Percentiles rank a stretch among this genome's conserved stretches.
Conservation (phyloP, 2,797 vertebrate genomes). For the Xenopus petersii region DNA sequence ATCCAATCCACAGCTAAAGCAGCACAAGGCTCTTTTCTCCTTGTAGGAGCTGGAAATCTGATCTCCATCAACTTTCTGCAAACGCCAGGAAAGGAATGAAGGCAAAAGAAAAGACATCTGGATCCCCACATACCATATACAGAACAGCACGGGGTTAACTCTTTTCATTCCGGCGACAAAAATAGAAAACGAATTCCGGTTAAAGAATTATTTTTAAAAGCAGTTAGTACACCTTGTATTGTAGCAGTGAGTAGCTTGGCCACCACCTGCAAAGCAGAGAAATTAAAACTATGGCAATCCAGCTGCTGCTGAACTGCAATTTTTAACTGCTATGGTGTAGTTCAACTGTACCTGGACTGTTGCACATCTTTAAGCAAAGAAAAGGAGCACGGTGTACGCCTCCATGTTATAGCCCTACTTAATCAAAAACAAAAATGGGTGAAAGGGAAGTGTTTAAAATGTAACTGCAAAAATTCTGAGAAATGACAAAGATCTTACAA, state of each 20-base stretch:
- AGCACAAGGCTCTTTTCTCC: slow-evolving; percentile 47
- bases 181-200: not conserved
- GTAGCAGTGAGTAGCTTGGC: not conserved
- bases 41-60: slow-evolving; percentile 55
- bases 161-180: not conserved
- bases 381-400: not conserved
- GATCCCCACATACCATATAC: slow-evolving; percentile 49
- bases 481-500: not conserved
- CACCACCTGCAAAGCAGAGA: not conserved
- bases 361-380: no score
- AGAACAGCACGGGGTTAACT: slow-evolving; percentile 14
- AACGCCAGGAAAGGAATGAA: slow-evolving; percentile 50
- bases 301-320: no score
- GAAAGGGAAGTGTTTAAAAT: not conserved
- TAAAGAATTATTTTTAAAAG: no score
- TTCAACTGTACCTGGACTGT: no score
- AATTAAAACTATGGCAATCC: no score
- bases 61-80: slow-evolving; percentile 52
- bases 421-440: not conserved
- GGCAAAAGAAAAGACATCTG: slow-evolving; percentile 35
- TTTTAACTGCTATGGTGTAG: no score
- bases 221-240: not conserved
- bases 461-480: not conserved
- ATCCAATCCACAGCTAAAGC: slow-evolving; percentile 32
- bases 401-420: not conserved